Base-by-base conservation (phyloP, 1,140 invertebrate genomes). In the Drosophila nasuta region DNA sequence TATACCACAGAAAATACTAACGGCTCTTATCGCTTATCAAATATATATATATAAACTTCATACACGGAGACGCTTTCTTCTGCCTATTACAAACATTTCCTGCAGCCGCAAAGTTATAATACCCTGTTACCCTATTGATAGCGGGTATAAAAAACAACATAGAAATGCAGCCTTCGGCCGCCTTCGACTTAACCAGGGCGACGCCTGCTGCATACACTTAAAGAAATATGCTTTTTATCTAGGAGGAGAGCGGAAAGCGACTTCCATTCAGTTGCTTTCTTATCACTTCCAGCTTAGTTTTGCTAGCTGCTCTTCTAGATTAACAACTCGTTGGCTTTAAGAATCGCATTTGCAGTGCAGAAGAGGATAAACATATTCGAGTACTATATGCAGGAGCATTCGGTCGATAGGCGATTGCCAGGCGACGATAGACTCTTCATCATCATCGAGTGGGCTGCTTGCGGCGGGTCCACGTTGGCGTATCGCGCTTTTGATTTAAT, bases 401-500 rank as follows among this genome's bases (percentile, higher is more conserved):
- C 20, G 20, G 54, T 65, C 54, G 69, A 75, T 75, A 35, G 71
- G 71, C 71, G 71, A 69, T 74, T 74, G 58, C 72, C 66, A 51
- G 67, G 66, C 72, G 66, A 64, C 72, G 72, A 75, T 75, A 75
- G 72, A 75, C 77, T 87, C 82, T 77, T 87, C 83, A 80, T 87
- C 82, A 77, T 87, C 79, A 59, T 54, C 59, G 77, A 67, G 80
- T 80, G 75, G 81, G 82, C 45, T 71, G 82, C 48, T 73, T 56
- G 72, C 70, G 63, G 79, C 43, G 75, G 66, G 72, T 48, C 51
- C 62, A 82, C 81, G 83, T 87, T 87, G 83, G 83, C 85, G 85
- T 89, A 88, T 88, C 85, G 77, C 81, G 77, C 75, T 76, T 88
- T 88, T 88, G 85, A 88, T 88, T 88, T 88, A 88, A 88, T 88